phyloP scores from a whole-genome alignment of 2,797 vertebrate genomes.

The Rhynchonycteris naso region DNA sequence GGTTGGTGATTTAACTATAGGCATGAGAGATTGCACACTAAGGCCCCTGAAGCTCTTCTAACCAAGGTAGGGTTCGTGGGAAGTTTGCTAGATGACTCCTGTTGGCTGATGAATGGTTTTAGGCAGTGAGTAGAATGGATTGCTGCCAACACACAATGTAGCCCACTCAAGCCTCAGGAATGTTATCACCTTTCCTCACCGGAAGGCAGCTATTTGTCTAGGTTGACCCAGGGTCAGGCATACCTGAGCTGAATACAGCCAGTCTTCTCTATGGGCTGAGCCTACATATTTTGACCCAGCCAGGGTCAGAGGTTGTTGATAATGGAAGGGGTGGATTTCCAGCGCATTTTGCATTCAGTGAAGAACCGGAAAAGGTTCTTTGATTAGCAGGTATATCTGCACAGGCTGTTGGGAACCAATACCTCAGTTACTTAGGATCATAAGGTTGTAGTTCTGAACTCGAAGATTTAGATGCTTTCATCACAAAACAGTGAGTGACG shows the following conservation, averaged over 20 bases:
- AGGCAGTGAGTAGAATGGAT: neutral
- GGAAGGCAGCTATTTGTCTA: constrained; percentile 54
- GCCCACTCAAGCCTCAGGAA: constrained; percentile 47
- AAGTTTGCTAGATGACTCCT: neutral
- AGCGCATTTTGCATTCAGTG: neutral
- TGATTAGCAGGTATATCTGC: neutral
- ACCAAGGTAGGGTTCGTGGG: neutral
- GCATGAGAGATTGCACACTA: neutral
- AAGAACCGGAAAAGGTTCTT: neutral
- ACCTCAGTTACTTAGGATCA: neutral
- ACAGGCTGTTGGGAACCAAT: neutral
- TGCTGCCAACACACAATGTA: neutral
- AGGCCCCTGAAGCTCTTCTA: neutral
- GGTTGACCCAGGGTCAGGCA: constrained; percentile 21
- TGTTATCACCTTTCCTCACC: neutral
- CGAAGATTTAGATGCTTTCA: neutral
- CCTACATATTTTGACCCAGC: neutral
- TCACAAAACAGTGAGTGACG: neutral
- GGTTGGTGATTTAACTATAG: neutral
- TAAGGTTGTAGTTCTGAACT: neutral
- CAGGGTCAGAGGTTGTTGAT: neutral
- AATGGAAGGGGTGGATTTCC: neutral
- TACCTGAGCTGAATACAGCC: constrained; percentile 11
- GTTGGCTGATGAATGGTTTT: neutral
- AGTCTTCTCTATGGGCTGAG: neutral